Conservation (phyloP, 2,797 vertebrate species). For the Ciconia nigra region DNA sequence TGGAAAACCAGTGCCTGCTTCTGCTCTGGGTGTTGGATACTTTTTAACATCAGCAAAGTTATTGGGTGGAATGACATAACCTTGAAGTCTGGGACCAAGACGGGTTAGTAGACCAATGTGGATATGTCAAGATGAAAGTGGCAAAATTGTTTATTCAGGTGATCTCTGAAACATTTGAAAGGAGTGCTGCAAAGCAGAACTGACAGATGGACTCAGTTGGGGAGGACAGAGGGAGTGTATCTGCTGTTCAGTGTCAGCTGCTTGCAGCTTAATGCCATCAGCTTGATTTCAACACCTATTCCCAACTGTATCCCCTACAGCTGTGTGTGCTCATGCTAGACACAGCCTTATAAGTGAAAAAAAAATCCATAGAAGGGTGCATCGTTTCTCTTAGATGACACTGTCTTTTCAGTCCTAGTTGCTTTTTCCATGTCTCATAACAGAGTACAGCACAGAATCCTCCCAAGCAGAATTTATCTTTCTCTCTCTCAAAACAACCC, state of each 20-base stretch:
- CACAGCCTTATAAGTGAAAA: background rate
- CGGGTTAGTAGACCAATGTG: background rate
- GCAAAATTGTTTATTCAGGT: constrained; percentile 11
- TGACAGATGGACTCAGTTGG: background rate
- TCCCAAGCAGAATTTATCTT: background rate
- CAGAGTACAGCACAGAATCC: background rate
- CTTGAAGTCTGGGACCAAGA: background rate
- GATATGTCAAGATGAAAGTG: background rate
- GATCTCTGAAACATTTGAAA: background rate
- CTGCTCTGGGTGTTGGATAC: background rate
- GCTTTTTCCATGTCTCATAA: background rate
- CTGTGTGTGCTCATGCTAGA: background rate
- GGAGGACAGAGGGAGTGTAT: background rate
- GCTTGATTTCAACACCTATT: background rate
- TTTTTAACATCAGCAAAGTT: background rate
- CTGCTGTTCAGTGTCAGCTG: background rate
- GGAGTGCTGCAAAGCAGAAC: background rate
- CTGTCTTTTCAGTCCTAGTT: background rate
- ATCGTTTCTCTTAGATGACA: background rate
- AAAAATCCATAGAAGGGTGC: background rate
- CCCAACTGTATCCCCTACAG: background rate
- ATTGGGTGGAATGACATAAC: background rate
- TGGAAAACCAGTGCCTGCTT: background rate
- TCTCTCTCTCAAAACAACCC: background rate
- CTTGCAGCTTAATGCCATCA: background rate